These are phyloP conservation scores for Antitype chi DNA, from an alignment of 2,888 invertebrate genomes.

Conservation along the genomic window DNA sequence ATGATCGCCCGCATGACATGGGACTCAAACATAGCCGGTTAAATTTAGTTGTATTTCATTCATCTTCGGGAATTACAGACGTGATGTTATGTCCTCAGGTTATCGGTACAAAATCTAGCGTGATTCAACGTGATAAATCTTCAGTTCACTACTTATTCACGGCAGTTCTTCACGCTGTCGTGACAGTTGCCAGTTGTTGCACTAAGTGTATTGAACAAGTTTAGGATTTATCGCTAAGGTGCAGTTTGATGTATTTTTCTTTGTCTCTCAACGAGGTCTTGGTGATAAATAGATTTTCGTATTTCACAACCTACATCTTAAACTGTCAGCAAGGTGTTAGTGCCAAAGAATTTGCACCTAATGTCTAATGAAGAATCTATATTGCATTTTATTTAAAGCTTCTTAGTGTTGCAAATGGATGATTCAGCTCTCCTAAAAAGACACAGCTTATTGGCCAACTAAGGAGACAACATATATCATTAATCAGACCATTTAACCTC, in stretches of 20 bases:
- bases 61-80: neutral
- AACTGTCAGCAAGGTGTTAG: slow-evolving; percentile 36
- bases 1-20: too few species aligned
- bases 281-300: slow-evolving; percentile 42
- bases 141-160: slow-evolving; percentile 36
- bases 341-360: slow-evolving; percentile 54
- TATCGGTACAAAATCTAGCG: slow-evolving; percentile 38
- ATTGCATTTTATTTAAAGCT: slow-evolving; percentile 24
- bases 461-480: too few species aligned
- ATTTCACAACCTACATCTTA: slow-evolving; percentile 54
- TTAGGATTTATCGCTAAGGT: slow-evolving; percentile 57
- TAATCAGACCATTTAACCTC: neutral
- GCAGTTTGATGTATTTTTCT: slow-evolving; percentile 45
- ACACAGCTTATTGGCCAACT: neutral
- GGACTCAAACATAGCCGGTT: neutral
- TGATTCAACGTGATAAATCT: slow-evolving; percentile 62
- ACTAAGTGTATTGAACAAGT: slow-evolving; percentile 63
- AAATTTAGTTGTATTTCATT: neutral
- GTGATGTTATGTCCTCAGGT: neutral
- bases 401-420: neutral
- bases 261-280: slow-evolving; percentile 28
- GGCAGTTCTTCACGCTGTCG: slow-evolving; percentile 44
- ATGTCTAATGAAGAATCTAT: slow-evolving; percentile 18
- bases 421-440: neutral
- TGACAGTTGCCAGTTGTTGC: slow-evolving; percentile 53